Conservation (phyloP, 2,888 invertebrate species). For the Hofmannophila pseudospretella region DNA sequence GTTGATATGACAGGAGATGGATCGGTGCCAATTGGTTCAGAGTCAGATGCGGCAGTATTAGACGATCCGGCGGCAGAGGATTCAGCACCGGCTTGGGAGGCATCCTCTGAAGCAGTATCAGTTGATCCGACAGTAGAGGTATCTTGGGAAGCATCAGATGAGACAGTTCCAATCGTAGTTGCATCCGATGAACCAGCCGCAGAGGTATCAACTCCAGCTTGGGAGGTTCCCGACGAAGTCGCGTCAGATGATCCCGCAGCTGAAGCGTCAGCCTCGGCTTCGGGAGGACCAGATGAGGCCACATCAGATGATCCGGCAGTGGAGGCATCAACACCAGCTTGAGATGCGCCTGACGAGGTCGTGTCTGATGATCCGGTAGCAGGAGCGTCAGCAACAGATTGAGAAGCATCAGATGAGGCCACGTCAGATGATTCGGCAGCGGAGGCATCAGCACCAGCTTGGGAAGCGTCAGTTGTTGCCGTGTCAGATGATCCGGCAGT, state of each 20-base stretch:
- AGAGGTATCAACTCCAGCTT: not conserved
- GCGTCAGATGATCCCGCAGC: not conserved
- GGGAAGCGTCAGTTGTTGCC: not conserved
- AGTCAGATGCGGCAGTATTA: not conserved
- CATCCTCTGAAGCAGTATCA: not conserved
- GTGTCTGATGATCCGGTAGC: not conserved
- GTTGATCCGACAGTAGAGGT: not conserved
- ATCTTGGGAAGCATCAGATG: not conserved
- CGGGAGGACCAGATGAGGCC: not conserved
- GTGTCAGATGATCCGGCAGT: no score
- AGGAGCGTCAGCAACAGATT: no score
- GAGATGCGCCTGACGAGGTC: not conserved
- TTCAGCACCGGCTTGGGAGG: not conserved
- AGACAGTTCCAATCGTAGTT: no score
- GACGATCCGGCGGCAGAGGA: not conserved
- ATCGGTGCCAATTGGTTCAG: not conserved
- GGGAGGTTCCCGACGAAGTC: not conserved
- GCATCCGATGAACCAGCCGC: no score
- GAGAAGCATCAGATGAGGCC: no score
- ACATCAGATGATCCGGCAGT: not conserved
- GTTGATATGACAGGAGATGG: not conserved
- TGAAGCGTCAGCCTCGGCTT: not conserved
- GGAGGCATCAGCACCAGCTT: not conserved
- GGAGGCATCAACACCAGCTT: not conserved
- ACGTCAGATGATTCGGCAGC: not conserved